A percentile compares a stretch with the other conserved stretches of the same genome.
Conservation (phyloP, 1,140 invertebrate species). For the Hirudo medicinalis region DNA sequence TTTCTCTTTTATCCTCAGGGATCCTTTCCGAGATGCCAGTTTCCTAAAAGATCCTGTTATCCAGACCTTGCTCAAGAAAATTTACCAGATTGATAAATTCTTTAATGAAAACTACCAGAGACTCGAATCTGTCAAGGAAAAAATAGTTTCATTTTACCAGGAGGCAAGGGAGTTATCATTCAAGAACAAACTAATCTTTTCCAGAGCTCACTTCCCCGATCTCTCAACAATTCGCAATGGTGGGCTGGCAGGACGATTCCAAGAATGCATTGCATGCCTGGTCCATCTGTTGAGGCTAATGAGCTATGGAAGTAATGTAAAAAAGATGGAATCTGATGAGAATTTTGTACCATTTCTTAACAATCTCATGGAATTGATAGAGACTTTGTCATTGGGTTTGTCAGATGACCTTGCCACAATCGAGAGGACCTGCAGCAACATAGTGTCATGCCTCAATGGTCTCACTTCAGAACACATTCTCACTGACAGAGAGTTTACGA, state of each 20-base stretch:
- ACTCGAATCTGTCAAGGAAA: conserved; percentile 5
- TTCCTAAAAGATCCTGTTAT: neutral
- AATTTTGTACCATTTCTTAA: conserved; percentile 19
- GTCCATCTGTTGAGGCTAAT: conserved; percentile 19
- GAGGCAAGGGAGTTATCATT: conserved; percentile 18
- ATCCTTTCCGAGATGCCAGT: conserved; percentile 1
- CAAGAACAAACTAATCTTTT: conserved; percentile 15
- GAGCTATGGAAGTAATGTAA: conserved; percentile 17
- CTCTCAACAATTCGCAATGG: conserved; percentile 6
- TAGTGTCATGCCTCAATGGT: conserved; percentile 14
- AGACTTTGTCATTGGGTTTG: conserved; percentile 3
- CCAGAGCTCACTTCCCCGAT: conserved; percentile 17
- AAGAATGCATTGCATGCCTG: conserved; percentile 19
- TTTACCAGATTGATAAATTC: conserved; percentile 19
- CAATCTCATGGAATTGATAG: conserved; percentile 14
- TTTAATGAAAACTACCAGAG: conserved; percentile 13
- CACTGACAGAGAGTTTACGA: conserved; percentile 19
- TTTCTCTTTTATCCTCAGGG: conserved; percentile 19
- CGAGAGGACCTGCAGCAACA: conserved; percentile 18
- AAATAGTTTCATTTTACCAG: conserved; percentile 18
- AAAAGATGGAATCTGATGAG: conserved; percentile 19
- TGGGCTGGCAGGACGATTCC: conserved; percentile 8
- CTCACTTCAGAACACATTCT: conserved; percentile 21
- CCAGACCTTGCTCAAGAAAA: conserved; percentile 13
- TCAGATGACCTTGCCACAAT: conserved; percentile 9